These are phyloP conservation scores for Oxycera nigricornis DNA, from an alignment of 2,888 invertebrate species.

Conservation along the genomic window DNA sequence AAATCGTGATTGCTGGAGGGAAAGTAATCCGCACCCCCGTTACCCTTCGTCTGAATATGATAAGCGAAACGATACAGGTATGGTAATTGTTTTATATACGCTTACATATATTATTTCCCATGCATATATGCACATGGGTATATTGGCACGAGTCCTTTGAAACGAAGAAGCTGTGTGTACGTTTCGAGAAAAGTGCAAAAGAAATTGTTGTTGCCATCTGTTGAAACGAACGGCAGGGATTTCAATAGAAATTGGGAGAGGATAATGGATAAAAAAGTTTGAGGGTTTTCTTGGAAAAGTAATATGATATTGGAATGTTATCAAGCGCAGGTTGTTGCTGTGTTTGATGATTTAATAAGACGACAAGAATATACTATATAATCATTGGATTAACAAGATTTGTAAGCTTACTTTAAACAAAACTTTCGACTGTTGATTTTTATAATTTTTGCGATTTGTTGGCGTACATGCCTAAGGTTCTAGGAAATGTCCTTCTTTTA, in stretches of 20 bases:
- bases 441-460: no score
- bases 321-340: neutral
- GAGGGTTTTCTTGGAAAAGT: neutral
- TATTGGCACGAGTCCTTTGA: neutral
- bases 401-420: no score
- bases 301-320: neutral
- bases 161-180: neutral
- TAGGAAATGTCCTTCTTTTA: no score
- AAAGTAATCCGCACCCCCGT: no score
- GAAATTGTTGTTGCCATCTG: neutral
- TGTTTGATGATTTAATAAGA: neutral
- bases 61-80: neutral
- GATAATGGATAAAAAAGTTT: neutral
- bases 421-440: no score
- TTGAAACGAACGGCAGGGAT: neutral
- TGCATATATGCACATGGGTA: no score
- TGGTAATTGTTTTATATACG: no score
- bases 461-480: no score
- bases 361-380: neutral
- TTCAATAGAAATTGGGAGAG: no score
- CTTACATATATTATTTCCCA: no score
- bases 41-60: no score
- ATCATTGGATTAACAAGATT: neutral
- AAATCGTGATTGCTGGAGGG: neutral
- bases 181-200: neutral